Conservation (phyloP, 2,113 vertebrate species). For the Zosterops japonicus region DNA sequence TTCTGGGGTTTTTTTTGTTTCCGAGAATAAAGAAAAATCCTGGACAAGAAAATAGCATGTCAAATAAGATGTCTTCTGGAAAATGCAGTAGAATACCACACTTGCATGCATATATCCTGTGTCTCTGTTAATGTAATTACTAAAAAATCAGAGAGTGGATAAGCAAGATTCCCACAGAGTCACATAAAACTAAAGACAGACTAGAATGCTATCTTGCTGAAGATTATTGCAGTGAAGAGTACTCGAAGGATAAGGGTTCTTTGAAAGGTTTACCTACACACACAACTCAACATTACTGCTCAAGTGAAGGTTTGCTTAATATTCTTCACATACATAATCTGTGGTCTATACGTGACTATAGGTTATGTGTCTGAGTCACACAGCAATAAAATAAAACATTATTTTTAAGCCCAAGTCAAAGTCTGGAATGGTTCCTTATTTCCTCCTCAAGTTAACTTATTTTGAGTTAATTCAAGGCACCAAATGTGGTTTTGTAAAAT, state of each 20-base stretch:
- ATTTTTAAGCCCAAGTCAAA: background rate
- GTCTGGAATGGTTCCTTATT: background rate
- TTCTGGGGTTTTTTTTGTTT: background rate
- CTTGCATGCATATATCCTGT: background rate
- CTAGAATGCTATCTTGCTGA: background rate
- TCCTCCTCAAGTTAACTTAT: background rate
- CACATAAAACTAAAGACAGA: background rate
- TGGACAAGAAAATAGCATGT: background rate
- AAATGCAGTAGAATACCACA: background rate
- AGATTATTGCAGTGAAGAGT: background rate
- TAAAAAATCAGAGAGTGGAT: background rate
- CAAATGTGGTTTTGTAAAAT: background rate
- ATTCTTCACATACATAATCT: background rate
- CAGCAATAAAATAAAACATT: background rate
- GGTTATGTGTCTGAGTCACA: background rate
- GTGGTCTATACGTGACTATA: background rate
- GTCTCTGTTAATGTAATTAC: background rate
- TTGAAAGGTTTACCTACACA: fast-evolving
- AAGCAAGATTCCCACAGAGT: background rate
- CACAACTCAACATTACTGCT: background rate
- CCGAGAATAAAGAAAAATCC: background rate
- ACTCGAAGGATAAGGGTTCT: background rate
- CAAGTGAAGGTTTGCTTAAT: background rate
- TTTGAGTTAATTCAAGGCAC: background rate
- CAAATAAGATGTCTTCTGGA: background rate